A percentile compares a stretch with the other conserved stretches of the same genome.
Evolutionary conservation across 2,888 invertebrate species (phyloP).

Genomic region (Dynastes tityus): DNA sequence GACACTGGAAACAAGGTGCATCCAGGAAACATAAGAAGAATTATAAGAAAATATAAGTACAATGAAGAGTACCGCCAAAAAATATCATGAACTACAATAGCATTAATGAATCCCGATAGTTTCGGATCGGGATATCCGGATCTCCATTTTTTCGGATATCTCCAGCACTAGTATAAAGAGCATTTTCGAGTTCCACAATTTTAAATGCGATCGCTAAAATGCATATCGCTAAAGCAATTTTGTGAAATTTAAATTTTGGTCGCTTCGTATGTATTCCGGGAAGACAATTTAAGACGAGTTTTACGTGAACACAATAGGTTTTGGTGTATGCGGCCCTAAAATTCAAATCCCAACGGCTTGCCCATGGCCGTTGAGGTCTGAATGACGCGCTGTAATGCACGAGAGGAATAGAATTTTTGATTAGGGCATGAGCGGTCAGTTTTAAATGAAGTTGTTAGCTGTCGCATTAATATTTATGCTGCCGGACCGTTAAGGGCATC

Average conservation of each 20-base stretch:
- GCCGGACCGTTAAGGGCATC: constrained; percentile 15
- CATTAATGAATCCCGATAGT: too few relatives aligned
- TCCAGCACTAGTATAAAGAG: background rate
- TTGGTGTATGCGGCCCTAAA: background rate
- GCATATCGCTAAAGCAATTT: background rate
- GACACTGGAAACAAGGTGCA: too few relatives aligned
- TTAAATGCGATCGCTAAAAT: background rate
- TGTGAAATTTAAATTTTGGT: background rate
- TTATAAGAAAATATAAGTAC: too few relatives aligned
- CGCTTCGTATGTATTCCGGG: background rate
- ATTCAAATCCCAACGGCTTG: constrained; percentile 13
- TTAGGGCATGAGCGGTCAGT: constrained; percentile 45
- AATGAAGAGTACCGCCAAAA: too few relatives aligned
- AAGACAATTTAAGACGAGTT: constrained; percentile 11
- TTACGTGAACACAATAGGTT: constrained; percentile 14
- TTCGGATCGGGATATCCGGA: too few relatives aligned
- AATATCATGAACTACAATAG: too few relatives aligned
- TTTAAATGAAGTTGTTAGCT: constrained; percentile 49
- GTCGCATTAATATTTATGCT: constrained; percentile 40
- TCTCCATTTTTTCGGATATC: too few relatives aligned
- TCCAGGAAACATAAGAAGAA: too few relatives aligned
- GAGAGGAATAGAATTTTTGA: constrained; percentile 51
- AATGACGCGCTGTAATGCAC: constrained; percentile 24
- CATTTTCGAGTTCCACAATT: background rate
- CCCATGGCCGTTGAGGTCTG: background rate